Conservation (phyloP, 2,797 vertebrate species). For the Enteromius mattozi region DNA sequence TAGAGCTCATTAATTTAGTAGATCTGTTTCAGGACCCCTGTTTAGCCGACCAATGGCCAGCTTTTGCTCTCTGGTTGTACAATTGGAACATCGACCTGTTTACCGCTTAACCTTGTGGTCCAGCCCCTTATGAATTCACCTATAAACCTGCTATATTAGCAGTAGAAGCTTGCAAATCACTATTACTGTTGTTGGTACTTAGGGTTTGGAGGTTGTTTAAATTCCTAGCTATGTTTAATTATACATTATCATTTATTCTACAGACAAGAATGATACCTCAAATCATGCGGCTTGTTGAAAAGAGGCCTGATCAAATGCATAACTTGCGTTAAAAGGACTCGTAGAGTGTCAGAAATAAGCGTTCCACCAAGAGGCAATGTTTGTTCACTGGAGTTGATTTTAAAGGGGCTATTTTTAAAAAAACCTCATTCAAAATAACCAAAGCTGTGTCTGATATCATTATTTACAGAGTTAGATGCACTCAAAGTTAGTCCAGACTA, state of each 20-base stretch:
- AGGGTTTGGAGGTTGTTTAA: no score
- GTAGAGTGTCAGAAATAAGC: not conserved
- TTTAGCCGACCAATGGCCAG: slow-evolving; percentile 58
- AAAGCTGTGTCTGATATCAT: not conserved
- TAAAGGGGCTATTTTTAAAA: not conserved
- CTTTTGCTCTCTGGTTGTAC: slow-evolving; percentile 52
- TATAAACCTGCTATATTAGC: not conserved
- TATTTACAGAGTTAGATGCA: not conserved
- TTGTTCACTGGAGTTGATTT: not conserved
- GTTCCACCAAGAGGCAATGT: not conserved
- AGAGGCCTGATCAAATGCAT: not conserved
- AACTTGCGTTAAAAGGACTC: not conserved
- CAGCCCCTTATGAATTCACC: not conserved
- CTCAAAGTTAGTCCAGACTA: not conserved
- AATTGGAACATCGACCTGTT: slow-evolving; percentile 48
- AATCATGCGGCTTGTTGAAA: not conserved
- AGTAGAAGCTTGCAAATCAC: not conserved
- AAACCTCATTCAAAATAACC: not conserved
- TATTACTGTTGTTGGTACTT: not conserved
- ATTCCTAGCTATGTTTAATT: not conserved
- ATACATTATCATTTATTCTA: not conserved
- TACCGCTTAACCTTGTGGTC: slow-evolving; percentile 44
- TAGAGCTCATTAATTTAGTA: slow-evolving; percentile 63
- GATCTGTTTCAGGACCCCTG: slow-evolving; percentile 54
- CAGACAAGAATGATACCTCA: not conserved